Base-by-base conservation (phyloP, 1,140 invertebrate genomes). In the Adelges cooleyi region DNA sequence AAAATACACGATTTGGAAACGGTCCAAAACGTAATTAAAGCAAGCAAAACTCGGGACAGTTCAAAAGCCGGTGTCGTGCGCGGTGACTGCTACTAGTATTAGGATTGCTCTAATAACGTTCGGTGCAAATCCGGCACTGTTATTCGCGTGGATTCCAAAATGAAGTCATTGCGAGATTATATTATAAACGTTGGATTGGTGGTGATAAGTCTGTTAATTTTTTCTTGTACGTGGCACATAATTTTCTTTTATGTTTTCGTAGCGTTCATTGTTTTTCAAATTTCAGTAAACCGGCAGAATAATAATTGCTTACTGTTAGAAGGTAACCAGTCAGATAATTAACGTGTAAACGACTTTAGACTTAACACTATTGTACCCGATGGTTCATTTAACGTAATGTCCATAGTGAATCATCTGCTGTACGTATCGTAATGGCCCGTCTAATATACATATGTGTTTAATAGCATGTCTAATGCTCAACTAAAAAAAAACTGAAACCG, bases 21-120 rank as follows among this genome's bases (percentile, higher is more conserved):
- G 17, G n/a, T 62, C 25, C 56, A 62, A 62, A 48, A 62, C 17
- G 56, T 46, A 46, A 62, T 48, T 48, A 46, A 48, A 62, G 46
- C 17, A 62, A 22, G 27, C 33, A 46, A 46, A 46, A 2, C 23
- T 59, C 11, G 22, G 42, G 25, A 13, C 54, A 27, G n/a, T 62
- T 62, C 42, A 46, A 62, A 62, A 59, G 54, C 23, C 40, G 54
- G 42, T 44, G 44, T 59, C 27, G 54, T 44, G 54, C 25, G 23
- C 46, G 5, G 27, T 6, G 22, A 48, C 40, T 11, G 56, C 42
- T 11, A 42, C 42, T 13, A 33, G 25, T 33, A 25, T 1, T 46
- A 42, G n/a, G 38, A 46, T 25, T 17, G 25, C 18, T 65, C 52
- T 67, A 54, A 18, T 29, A 51, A 44, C 38, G 38, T 59, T 42